phyloP scores from a whole-genome alignment of 2,888 invertebrate genomes.

The Tiliacea citrago region DNA sequence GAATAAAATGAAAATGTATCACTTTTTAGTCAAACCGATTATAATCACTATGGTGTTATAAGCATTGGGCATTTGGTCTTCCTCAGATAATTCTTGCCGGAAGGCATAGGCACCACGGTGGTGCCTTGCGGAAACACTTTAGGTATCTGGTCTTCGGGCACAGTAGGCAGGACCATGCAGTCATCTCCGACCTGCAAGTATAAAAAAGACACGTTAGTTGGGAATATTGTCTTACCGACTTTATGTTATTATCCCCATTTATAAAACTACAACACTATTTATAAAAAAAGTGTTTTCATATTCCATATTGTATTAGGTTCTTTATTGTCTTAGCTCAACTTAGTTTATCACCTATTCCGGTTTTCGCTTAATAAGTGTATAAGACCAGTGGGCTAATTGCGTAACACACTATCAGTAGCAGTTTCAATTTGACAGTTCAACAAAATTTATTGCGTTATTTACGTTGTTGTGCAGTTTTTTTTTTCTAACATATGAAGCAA shows the following conservation, averaged over 20 bases:
- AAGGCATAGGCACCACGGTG: slow-evolving; percentile 93
- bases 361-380: too few relatives aligned
- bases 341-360: too few relatives aligned
- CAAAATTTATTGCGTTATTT: too few relatives aligned
- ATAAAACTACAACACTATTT: background rate
- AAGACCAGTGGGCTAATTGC: too few relatives aligned
- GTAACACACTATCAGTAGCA: too few relatives aligned
- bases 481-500: too few relatives aligned
- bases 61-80: slow-evolving; percentile 91
- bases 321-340: too few relatives aligned
- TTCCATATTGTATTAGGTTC: background rate
- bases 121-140: slow-evolving; percentile 93
- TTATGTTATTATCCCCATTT: background rate
- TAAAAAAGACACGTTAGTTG: slow-evolving; percentile 3
- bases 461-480: too few relatives aligned
- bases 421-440: too few relatives aligned
- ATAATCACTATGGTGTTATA: slow-evolving; percentile 27
- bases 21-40: slow-evolving; percentile 24
- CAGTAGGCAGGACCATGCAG: slow-evolving; percentile 97
- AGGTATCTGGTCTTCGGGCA: slow-evolving; percentile 93
- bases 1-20: slow-evolving; percentile 18
- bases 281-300: too few relatives aligned
- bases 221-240: background rate
- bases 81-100: slow-evolving; percentile 96
- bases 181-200: slow-evolving; percentile 93